Percentiles rank a stretch among this genome's conserved stretches.
Evolutionary conservation across 2,113 vertebrate genomes (phyloP).

Genomic region (Hypomesus transpacificus): DNA sequence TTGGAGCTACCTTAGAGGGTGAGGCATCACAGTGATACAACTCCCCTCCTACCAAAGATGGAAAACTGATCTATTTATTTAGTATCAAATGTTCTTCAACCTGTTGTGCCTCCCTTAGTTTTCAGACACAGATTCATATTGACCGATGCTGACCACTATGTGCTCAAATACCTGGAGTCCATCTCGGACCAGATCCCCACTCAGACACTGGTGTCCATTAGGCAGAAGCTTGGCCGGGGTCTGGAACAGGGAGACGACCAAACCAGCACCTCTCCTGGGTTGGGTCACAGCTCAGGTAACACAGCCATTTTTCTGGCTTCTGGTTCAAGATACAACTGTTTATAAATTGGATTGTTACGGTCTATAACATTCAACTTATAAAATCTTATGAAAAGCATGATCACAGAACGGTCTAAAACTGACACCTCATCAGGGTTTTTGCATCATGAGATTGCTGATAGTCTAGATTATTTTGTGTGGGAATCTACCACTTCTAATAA

Average conservation of each 20-base stretch:
- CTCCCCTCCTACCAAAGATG: too few species aligned
- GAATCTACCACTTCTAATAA: not conserved
- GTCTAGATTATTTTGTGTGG: not conserved
- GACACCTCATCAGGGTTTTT: too few species aligned
- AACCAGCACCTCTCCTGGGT: slow-evolving; percentile 23
- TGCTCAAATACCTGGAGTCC: slow-evolving; percentile 82
- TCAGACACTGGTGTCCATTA: slow-evolving; percentile 74
- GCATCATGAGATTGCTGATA: too few species aligned
- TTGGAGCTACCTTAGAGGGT: slow-evolving; percentile 86
- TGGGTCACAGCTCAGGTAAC: not conserved
- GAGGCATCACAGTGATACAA: slow-evolving; percentile 24
- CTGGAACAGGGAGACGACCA: not conserved
- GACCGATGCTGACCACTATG: slow-evolving; percentile 78
- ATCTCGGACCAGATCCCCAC: slow-evolving; percentile 70
- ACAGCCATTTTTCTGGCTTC: not conserved
- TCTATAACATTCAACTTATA: too few species aligned
- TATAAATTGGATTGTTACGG: too few species aligned
- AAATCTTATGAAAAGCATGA: too few species aligned
- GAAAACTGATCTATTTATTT: too few species aligned
- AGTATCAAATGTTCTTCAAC: too few species aligned
- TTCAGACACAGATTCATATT: slow-evolving; percentile 85
- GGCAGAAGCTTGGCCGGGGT: slow-evolving; percentile 42
- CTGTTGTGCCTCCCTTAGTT: slow-evolving; percentile 66
- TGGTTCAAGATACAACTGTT: too few species aligned
- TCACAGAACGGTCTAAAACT: too few species aligned